Evolutionary conservation across 2,888 invertebrate species (phyloP).

Genomic region (Drosophila glabriapex): DNA sequence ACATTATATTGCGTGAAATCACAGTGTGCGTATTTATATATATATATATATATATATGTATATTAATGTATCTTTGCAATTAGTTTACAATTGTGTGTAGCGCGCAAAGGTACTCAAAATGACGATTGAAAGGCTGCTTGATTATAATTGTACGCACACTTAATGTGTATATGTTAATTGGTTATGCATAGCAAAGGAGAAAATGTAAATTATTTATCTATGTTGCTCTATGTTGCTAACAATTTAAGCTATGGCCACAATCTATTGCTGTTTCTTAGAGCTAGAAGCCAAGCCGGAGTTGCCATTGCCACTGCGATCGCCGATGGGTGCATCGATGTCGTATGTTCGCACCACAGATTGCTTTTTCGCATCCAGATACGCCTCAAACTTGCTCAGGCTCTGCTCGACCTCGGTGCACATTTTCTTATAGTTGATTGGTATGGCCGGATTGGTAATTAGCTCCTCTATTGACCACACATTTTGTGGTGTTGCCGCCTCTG

Average conservation of each 20-base stretch:
- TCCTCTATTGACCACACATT: constrained; percentile 85
- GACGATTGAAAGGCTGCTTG: constrained; percentile 14
- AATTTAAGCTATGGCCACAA: neutral
- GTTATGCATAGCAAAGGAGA: neutral
- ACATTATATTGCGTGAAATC: constrained; percentile 31
- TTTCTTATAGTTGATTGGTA: constrained; percentile 85
- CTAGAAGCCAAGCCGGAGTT: constrained; percentile 78
- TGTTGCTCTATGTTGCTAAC: neutral
- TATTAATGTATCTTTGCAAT: constrained; percentile 25
- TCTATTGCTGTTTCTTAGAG: constrained; percentile 67
- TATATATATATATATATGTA: neutral
- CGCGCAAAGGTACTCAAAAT: constrained; percentile 41
- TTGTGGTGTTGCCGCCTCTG: constrained; percentile 56
- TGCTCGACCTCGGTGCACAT: constrained; percentile 85
- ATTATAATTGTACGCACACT: neutral
- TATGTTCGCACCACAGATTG: constrained; percentile 17
- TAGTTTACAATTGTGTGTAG: constrained; percentile 39
- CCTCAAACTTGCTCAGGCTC: constrained; percentile 83
- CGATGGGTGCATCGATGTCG: constrained; percentile 85
- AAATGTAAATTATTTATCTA: neutral
- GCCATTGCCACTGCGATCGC: constrained; percentile 8
- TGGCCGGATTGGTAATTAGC: constrained; percentile 83
- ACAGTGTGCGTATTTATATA: constrained; percentile 32
- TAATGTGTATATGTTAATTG: neutral
- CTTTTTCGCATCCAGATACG: constrained; percentile 78